Evolutionary conservation across 1,140 invertebrate genomes (phyloP), one percentile per base, ranked within the genome.

Genomic region (Cyclargus thomasi): DNA sequence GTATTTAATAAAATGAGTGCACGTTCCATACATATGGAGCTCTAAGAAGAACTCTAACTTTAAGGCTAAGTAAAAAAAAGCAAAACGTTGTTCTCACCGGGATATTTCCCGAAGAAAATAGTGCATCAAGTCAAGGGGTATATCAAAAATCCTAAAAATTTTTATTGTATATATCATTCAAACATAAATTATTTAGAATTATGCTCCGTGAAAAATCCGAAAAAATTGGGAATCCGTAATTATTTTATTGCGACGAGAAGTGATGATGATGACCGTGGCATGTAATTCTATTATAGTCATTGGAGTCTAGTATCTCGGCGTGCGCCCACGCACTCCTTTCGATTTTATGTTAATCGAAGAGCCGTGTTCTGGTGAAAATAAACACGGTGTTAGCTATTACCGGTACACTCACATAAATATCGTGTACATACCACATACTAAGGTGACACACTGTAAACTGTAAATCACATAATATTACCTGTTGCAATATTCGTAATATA

Each of bases 291-390:
- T 47, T 47, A 47, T 47, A 47, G 10, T 47, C 39, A 47, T 47
- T 47, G 39, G 22, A 57, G 53, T 22, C 53, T 36, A 66, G 65
- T 53, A 53, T 18, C 55, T 20, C 55, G 17, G 22, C 29, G 47
- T 67, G 78, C 85, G 82, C 87, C 87, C 87, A 90, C 86, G 82
- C 81, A 67, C 70, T 78, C 80, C 74, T 70, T 74, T 85, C 81
- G 72, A 85, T 86, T 90, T 90, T 90, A 90, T 90, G 85, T 88
- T 90, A 90, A 90, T 90, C 87, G 87, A 90, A 90, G 84, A 90
- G 76, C 79, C 84, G 75, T 90, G 87, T 88, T 84, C 74, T 70
- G 65, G 68, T 68, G 71, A 76, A 79, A 78, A 76, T 74, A 74
- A 74, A 78, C 70, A 75, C 77, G 70, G 78, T 80, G 72, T 72